A percentile compares a stretch with the other conserved stretches of the same genome.
Conservation (phyloP, 53 echinoderm and acorn worm species). For the Glandiceps talaboti region DNA sequence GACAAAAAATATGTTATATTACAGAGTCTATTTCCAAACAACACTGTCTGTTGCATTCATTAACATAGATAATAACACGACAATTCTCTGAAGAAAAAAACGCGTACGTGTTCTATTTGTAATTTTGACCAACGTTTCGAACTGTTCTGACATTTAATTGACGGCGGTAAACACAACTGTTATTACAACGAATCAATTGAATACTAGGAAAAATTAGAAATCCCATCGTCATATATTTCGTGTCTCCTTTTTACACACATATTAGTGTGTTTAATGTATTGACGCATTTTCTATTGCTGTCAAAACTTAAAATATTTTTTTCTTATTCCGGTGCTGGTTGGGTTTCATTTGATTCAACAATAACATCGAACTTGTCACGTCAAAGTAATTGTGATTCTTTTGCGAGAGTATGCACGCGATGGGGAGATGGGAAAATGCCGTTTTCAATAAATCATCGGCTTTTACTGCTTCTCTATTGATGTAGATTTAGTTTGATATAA, state of each 20-base stretch:
- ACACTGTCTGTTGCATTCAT: too few species aligned
- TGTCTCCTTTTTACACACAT: not conserved
- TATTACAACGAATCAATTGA: not conserved
- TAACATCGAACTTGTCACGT: not conserved
- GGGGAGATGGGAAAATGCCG: not conserved
- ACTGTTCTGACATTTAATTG: not conserved
- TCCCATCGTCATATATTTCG: not conserved
- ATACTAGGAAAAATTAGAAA: not conserved
- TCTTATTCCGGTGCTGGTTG: not conserved
- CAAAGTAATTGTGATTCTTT: not conserved
- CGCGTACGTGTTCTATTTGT: too few species aligned
- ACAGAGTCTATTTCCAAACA: too few species aligned
- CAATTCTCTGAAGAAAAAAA: too few species aligned
- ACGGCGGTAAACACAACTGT: not conserved
- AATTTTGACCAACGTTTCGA: not conserved
- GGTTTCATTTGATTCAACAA: not conserved
- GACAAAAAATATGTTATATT: too few species aligned
- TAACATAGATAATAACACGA: too few species aligned
- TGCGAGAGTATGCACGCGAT: not conserved
- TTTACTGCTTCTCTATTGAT: not conserved
- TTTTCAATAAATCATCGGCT: not conserved
- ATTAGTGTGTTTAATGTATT: not conserved
- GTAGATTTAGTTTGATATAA: not conserved
- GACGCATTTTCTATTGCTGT: not conserved
- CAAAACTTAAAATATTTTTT: not conserved